Conservation (phyloP, 2,113 vertebrate genomes). For the Lophius piscatorius region DNA sequence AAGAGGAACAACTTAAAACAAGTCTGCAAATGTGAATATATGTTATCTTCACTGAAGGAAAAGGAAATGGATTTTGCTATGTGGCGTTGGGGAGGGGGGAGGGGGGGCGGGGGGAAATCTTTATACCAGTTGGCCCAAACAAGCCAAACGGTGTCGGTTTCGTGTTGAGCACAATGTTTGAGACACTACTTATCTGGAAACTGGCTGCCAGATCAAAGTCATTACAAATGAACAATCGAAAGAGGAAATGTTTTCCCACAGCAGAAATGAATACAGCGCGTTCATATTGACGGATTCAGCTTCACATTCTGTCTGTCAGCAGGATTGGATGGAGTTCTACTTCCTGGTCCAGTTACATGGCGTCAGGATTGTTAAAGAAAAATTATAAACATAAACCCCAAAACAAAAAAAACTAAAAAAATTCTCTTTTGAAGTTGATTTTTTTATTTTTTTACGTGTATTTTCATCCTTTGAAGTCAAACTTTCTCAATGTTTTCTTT, state of each 20-base stretch:
- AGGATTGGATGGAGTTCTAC: conserved; percentile 47
- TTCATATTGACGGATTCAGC: conserved; percentile 59
- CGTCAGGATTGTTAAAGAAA: too few species aligned
- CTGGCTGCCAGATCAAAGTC: conserved; percentile 40
- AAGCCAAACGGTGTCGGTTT: conserved; percentile 22
- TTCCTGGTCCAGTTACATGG: not conserved
- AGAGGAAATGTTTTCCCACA: conserved; percentile 10
- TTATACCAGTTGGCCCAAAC: not conserved
- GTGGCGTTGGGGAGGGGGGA: not conserved
- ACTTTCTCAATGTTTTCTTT: conserved; percentile 30
- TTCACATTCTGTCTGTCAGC: conserved; percentile 57
- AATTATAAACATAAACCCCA: too few species aligned
- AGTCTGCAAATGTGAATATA: not conserved
- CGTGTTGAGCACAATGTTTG: conserved; percentile 37
- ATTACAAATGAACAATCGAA: conserved; percentile 37
- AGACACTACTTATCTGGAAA: conserved; percentile 30
- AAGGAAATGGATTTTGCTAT: not conserved
- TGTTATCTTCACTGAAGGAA: not conserved
- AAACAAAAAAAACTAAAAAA: conserved; percentile 9
- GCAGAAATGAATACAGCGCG: conserved; percentile 23
- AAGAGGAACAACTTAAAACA: not conserved
- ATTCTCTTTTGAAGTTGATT: conserved; percentile 42
- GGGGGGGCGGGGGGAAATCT: not conserved
- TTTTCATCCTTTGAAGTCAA: too few species aligned
- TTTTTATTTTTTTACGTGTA: too few species aligned